Percentiles rank a stretch among this genome's conserved stretches.
phyloP scores from a whole-genome alignment of 2,888 invertebrate species.

The Polymixis lichenea region DNA sequence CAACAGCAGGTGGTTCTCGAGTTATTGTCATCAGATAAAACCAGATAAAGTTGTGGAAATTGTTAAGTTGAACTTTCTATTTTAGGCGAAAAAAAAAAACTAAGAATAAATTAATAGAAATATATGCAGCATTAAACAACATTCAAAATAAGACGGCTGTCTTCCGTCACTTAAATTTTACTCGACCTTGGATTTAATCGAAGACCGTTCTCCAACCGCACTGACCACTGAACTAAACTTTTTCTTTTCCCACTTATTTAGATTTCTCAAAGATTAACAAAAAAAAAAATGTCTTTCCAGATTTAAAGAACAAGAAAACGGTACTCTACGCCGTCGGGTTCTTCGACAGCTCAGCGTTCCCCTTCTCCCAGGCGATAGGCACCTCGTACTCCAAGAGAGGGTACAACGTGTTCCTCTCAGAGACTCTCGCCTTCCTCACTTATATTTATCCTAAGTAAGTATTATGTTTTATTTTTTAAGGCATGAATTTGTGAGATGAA shows the following conservation, averaged over 20 bases:
- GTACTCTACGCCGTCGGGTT: conserved; percentile 82
- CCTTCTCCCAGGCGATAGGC: conserved; percentile 80
- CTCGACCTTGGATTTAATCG: neutral
- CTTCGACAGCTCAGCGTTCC: conserved; percentile 79
- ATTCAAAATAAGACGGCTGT: too few species aligned
- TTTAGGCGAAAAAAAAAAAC: too few species aligned
- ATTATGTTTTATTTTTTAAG: neutral
- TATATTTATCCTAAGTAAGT: conserved; percentile 87
- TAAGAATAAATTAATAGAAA: too few species aligned
- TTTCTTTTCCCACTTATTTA: neutral
- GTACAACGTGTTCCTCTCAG: conserved; percentile 84
- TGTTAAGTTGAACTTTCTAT: too few species aligned
- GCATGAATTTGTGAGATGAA: too few species aligned
- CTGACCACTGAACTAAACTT: neutral
- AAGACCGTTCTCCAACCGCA: neutral
- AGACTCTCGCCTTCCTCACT: conserved; percentile 80
- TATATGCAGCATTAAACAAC: too few species aligned
- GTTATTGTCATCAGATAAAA: too few species aligned
- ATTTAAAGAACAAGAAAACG: conserved; percentile 82
- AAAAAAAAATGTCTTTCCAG: too few species aligned
- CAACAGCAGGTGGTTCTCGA: too few species aligned
- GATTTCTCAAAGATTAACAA: too few species aligned
- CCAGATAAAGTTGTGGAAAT: too few species aligned
- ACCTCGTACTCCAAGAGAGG: conserved; percentile 80
- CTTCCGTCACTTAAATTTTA: too few species aligned